phyloP scores from a whole-genome alignment of 2,113 vertebrate genomes.

The Chelonoidis abingdonii region DNA sequence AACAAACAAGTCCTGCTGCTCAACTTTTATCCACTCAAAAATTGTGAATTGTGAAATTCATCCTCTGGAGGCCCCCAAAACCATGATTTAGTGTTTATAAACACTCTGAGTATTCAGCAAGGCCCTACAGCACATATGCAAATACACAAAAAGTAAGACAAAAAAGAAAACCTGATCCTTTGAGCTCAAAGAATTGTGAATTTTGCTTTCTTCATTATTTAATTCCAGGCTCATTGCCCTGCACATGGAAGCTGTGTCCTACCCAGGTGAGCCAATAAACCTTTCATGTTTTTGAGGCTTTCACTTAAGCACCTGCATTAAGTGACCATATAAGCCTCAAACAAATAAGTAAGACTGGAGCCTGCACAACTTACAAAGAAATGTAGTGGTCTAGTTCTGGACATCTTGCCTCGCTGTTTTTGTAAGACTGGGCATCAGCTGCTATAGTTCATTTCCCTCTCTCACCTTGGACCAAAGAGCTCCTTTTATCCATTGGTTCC shows the following conservation, averaged over 20 bases:
- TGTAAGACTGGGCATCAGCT: not conserved
- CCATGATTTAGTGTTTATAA: not conserved
- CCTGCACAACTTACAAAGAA: not conserved
- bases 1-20: not conserved
- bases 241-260: not conserved
- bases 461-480: not conserved
- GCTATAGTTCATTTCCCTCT: not conserved
- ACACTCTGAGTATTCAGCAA: not conserved
- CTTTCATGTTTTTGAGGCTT: not conserved
- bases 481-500: not conserved
- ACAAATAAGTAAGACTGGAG: not conserved
- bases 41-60: not conserved
- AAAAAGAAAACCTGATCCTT: not conserved
- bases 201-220: not conserved
- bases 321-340: not conserved
- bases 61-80: not conserved
- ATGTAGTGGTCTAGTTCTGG: not conserved
- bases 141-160: not conserved
- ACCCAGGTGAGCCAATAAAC: not conserved
- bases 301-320: not conserved
- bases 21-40: not conserved
- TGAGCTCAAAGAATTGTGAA: not conserved
- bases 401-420: not conserved
- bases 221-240: not conserved
- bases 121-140: not conserved